A percentile compares a stretch with the other conserved stretches of the same genome.
Evolutionary conservation across 2,888 invertebrate genomes (phyloP).

Genomic region (Sarcophaga variegata): DNA sequence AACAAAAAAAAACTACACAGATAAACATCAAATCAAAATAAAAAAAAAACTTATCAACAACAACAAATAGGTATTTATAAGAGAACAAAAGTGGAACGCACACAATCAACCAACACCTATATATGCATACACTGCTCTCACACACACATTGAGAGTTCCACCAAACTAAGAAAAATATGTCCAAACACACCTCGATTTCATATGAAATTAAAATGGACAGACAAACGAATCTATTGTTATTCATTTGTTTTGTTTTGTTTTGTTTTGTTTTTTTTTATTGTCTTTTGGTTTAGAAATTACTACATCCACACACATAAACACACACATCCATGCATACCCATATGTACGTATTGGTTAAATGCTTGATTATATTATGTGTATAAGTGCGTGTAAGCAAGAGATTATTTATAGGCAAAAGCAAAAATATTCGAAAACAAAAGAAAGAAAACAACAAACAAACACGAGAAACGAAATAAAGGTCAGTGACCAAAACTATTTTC

Average conservation of each 20-base stretch:
- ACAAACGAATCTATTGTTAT: slow-evolving; percentile 60
- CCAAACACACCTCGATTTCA: slow-evolving; percentile 58
- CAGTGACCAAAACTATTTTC: slow-evolving; percentile 80
- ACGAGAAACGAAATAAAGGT: slow-evolving; percentile 75
- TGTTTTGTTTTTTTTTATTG: slow-evolving; percentile 24
- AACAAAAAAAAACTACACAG: slow-evolving; percentile 13
- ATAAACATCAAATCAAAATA: slow-evolving; percentile 17
- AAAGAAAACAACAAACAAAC: slow-evolving; percentile 57
- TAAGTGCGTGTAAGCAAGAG: slow-evolving; percentile 13
- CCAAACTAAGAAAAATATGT: slow-evolving; percentile 19
- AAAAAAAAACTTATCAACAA: background rate
- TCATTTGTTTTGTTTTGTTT: background rate
- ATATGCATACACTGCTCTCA: background rate
- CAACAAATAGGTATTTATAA: slow-evolving; percentile 4
- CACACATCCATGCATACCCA: no score
- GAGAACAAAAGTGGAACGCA: slow-evolving; percentile 52
- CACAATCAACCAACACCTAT: slow-evolving; percentile 26
- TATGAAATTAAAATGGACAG: slow-evolving; percentile 19
- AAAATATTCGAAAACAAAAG: background rate
- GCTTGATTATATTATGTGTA: slow-evolving; percentile 7
- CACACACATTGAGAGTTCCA: background rate
- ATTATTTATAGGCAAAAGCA: slow-evolving; percentile 39
- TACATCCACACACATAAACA: background rate
- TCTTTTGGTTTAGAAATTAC: slow-evolving; percentile 42
- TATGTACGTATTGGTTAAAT: no score